Evolutionary conservation across 2,797 vertebrate species (phyloP).

Genomic region (Lagorchestes hirsutus): DNA sequence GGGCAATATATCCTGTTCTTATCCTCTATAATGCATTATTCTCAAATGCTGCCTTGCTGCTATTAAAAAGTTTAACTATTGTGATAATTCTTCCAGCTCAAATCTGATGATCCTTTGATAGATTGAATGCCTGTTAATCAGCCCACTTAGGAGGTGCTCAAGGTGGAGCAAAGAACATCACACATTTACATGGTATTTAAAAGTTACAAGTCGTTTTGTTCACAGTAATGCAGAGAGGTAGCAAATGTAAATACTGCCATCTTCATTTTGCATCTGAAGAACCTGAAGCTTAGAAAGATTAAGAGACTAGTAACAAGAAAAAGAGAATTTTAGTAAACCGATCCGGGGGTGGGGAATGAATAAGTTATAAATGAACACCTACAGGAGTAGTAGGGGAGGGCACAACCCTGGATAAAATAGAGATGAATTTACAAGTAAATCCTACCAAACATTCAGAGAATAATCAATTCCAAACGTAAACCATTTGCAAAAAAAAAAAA

Average conservation of each 20-base stretch:
- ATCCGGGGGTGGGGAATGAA: background rate
- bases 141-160: background rate
- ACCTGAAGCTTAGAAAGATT: background rate
- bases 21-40: background rate
- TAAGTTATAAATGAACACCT: background rate
- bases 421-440: slow-evolving; percentile 2
- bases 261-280: background rate
- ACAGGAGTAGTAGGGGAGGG: background rate
- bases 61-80: background rate
- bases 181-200: background rate
- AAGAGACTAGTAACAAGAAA: background rate
- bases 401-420: background rate
- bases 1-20: background rate
- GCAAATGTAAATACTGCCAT: background rate
- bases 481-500: background rate
- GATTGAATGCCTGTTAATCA: background rate
- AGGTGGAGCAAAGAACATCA: background rate
- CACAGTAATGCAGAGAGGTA: background rate
- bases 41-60: background rate
- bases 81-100: background rate
- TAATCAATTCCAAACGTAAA: background rate
- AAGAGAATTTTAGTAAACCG: background rate
- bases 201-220: background rate
- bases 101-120: background rate
- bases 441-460: background rate